Conservation (phyloP, 2,113 vertebrate genomes). For the Malurus elegans region DNA sequence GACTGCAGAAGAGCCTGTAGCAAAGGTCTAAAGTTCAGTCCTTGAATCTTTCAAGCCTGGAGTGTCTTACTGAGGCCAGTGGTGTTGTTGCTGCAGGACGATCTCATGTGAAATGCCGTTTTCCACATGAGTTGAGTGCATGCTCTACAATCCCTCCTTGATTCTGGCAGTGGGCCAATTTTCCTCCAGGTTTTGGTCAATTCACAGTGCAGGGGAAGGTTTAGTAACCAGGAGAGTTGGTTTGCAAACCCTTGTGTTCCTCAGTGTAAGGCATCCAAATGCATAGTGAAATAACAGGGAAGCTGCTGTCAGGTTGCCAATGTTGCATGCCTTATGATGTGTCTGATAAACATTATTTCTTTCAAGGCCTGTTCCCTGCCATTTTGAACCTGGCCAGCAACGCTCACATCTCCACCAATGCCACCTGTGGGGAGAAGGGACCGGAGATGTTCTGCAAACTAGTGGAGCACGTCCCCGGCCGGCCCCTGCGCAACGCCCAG, state of each 20-base stretch:
- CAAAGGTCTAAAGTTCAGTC: neutral
- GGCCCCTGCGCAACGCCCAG: constrained; percentile 85
- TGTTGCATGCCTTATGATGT: neutral
- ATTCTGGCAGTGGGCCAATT: neutral
- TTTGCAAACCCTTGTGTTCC: neutral
- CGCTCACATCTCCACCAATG: constrained; percentile 86
- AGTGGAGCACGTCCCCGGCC: constrained; percentile 91
- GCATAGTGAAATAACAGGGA: neutral
- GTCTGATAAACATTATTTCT: neutral
- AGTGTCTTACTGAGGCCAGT: accelerated
- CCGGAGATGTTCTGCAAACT: constrained; percentile 95
- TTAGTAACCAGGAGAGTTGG: neutral
- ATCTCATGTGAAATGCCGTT: accelerated
- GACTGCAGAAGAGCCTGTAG: neutral
- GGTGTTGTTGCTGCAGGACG: neutral
- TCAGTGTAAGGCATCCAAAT: neutral
- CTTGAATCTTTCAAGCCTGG: neutral
- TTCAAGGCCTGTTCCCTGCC: constrained; percentile 91
- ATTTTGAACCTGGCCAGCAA: constrained; percentile 94
- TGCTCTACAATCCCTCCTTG: neutral
- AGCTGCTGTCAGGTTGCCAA: neutral
- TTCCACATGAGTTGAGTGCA: accelerated
- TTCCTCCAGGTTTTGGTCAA: neutral
- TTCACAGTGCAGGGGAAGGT: neutral
- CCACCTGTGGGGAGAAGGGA: constrained; percentile 88